Evolutionary conservation across 2,888 invertebrate genomes (phyloP), one percentile per base, ranked within the genome.

Genomic region (Orgyia antiqua): DNA sequence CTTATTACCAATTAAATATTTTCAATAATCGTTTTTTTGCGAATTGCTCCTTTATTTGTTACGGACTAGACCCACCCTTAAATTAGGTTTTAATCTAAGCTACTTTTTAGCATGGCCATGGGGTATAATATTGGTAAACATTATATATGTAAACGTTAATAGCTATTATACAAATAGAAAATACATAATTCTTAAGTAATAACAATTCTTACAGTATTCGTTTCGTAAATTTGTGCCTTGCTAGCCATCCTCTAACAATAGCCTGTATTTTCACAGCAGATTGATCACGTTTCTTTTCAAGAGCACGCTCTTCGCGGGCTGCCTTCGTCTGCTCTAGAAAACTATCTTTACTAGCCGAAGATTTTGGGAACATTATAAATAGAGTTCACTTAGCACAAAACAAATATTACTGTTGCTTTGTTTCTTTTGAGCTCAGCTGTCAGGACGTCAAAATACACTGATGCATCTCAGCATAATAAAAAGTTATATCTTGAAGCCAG

Each of bases 241-340:
- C 88, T n/a, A 94, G 76, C 91, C 92, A 95, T 43, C 94, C 93
- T 58, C 93, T 88, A 20, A 93, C 74, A 31, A 87, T 73, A n/a
- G 94, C 89, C 70, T 96, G 96, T 43, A 96, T 91, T 46, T 88
- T 86, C 18, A 90, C 87, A 21, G 92, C 92, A 17, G 95, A 94
- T 45, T 86, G 86, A 57, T 96, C 95, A 39, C 91, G 89, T 42
- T 91, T 90, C 68, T 95, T 94, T 61, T 96, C 97, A 31, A 92
- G 80, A 0, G 95, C 96, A 34, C 97, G 89, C 72, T 96, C 96
- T 68, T 95, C 94, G 38, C 97, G 88, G 8, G 97, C 96, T 13
- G 93, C 94, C 76, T 97, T 97, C 3, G 95, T 94, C 68, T 95
- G 94, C 72, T 96, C 95, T 60, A 97, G 88, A 75, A 97, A 97